These are phyloP conservation scores for Eupithecia vulgata DNA, from an alignment of 2,888 invertebrate genomes.

Conservation along the genomic window DNA sequence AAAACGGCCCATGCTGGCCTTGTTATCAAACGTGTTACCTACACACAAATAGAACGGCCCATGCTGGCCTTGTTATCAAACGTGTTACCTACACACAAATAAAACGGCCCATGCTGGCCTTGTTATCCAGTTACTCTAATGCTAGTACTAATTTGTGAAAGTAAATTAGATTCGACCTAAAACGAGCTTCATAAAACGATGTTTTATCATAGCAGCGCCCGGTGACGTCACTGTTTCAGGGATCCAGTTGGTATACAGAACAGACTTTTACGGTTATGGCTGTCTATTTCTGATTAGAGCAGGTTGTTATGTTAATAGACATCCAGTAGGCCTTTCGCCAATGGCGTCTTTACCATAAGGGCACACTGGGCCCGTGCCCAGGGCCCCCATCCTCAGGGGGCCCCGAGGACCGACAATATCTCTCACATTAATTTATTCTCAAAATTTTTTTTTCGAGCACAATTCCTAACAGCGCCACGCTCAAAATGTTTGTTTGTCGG, in stretches of 20 bases:
- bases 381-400: too few species aligned
- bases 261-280: not conserved
- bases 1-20: not conserved
- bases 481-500: too few species aligned
- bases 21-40: too few species aligned
- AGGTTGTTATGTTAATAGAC: not conserved
- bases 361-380: too few species aligned
- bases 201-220: not conserved
- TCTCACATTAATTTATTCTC: too few species aligned
- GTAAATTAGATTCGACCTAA: constrained; percentile 11
- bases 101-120: not conserved
- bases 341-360: too few species aligned
- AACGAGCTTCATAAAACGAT: constrained; percentile 8
- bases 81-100: too few species aligned
- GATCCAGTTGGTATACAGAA: not conserved
- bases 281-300: not conserved
- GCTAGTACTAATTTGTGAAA: constrained; percentile 8
- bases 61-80: constrained; percentile 1
- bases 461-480: too few species aligned
- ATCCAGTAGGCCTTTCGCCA: not conserved
- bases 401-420: too few species aligned
- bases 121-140: constrained; percentile 1
- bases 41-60: not conserved
- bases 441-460: too few species aligned
- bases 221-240: not conserved